Evolutionary conservation across 2,888 invertebrate genomes (phyloP).

Genomic region (Oligia latruncula): DNA sequence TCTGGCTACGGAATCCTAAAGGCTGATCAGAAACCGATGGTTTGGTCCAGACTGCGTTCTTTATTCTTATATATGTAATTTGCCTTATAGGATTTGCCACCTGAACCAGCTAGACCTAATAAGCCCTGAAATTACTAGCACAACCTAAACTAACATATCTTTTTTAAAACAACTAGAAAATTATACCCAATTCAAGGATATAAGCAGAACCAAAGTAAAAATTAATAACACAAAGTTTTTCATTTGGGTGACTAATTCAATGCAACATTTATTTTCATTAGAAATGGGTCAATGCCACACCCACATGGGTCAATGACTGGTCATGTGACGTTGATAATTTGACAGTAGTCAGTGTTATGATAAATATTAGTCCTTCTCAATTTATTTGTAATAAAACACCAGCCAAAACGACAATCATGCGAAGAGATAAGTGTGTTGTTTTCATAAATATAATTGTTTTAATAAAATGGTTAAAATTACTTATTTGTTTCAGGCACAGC

Average conservation of each 20-base stretch:
- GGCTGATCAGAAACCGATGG: conserved; percentile 61
- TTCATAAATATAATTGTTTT: not conserved
- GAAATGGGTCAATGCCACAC: not conserved
- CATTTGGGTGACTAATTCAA: not conserved
- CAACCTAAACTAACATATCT: not conserved
- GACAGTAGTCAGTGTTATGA: not conserved
- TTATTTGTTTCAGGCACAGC: conserved; percentile 55
- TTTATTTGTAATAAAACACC: not conserved
- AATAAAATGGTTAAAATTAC: conserved; percentile 17
- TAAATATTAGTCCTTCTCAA: not conserved
- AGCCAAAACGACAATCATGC: conserved; percentile 14
- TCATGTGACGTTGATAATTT: conserved; percentile 7
- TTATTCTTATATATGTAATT: conserved; percentile 67
- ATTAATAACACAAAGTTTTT: not conserved
- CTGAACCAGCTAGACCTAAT: conserved; percentile 62
- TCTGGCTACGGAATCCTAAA: not conserved
- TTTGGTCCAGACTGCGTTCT: conserved; percentile 65
- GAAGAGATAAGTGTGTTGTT: conserved; percentile 36
- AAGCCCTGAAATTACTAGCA: not conserved
- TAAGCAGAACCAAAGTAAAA: not conserved
- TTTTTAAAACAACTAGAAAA: conserved; percentile 1
- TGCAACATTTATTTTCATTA: not conserved
- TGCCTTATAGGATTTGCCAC: conserved; percentile 70
- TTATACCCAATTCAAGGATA: not conserved
- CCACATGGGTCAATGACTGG: not conserved